Conservation (phyloP, 2,888 invertebrate species). For the Allygus modestus region DNA sequence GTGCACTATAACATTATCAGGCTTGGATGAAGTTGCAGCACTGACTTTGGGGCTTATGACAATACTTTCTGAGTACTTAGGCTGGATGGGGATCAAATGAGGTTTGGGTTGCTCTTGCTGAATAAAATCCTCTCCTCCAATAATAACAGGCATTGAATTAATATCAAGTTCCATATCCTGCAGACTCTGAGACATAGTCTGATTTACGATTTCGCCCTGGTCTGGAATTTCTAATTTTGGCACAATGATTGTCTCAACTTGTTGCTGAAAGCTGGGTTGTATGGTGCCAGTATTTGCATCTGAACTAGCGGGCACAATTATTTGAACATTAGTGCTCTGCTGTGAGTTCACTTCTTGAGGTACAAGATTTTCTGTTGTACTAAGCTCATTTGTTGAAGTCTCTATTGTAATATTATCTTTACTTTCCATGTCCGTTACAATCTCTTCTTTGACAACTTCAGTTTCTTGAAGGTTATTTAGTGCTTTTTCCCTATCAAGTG, state of each 20-base stretch:
- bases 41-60: conserved; percentile 46
- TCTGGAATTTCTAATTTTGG: conserved; percentile 3
- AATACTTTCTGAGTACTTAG: conserved; percentile 46
- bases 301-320: neutral
- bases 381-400: neutral
- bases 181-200: conserved; percentile 34
- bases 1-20: conserved; percentile 39
- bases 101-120: conserved; percentile 51
- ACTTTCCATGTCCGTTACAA: neutral
- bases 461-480: neutral
- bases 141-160: conserved; percentile 86
- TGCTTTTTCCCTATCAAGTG: neutral
- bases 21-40: neutral
- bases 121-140: conserved; percentile 82
- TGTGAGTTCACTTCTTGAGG: neutral
- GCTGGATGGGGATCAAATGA: conserved; percentile 24
- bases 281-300: neutral
- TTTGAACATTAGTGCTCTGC: neutral
- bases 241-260: conserved; percentile 32
- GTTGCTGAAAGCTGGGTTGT: neutral
- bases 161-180: conserved; percentile 78
- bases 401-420: neutral
- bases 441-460: conserved; percentile 34
- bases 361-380: neutral
- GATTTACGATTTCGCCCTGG: neutral